Evolutionary conservation across 2,797 vertebrate species (phyloP).

Genomic region (Hydrocynus forskahlii): DNA sequence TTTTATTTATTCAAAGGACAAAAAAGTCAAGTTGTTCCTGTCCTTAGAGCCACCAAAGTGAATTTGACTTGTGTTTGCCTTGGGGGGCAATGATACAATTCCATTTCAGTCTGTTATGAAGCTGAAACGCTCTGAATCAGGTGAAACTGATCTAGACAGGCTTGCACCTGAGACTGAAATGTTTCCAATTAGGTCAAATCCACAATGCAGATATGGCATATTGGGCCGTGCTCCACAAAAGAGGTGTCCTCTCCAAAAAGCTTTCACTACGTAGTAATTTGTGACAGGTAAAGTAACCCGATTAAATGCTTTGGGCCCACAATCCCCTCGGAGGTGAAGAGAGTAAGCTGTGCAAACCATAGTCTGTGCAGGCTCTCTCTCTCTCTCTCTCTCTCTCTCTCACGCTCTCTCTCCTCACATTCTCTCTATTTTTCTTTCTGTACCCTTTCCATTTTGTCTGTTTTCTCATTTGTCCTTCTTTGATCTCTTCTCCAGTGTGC

Average conservation of each 20-base stretch:
- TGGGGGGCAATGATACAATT: background rate
- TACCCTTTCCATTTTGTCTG: background rate
- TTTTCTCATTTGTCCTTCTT: too few species aligned
- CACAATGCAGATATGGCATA: slow-evolving; percentile 5
- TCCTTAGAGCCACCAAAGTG: slow-evolving; percentile 7
- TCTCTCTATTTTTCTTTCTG: background rate
- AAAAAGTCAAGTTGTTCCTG: background rate
- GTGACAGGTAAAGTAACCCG: slow-evolving; percentile 18
- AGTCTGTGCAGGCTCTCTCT: background rate
- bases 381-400: background rate
- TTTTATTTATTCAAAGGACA: background rate
- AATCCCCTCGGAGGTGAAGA: slow-evolving; percentile 19
- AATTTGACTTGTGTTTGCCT: slow-evolving; percentile 54
- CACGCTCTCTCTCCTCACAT: background rate
- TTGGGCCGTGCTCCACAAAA: slow-evolving; percentile 26
- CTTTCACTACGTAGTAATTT: background rate
- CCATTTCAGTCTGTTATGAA: background rate
- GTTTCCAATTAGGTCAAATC: slow-evolving; percentile 35
- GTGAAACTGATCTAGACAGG: background rate
- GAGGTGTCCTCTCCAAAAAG: slow-evolving; percentile 7
- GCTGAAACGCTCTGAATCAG: background rate
- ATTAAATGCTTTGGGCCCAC: slow-evolving; percentile 39
- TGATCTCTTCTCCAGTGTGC: background rate
- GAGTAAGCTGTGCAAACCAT: background rate
- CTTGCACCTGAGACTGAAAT: background rate